Percentiles rank a stretch among this genome's conserved stretches.
These are phyloP conservation scores for Sebastolobus altivelis DNA, from an alignment of 2,797 vertebrate genomes.

Conservation along the genomic window DNA sequence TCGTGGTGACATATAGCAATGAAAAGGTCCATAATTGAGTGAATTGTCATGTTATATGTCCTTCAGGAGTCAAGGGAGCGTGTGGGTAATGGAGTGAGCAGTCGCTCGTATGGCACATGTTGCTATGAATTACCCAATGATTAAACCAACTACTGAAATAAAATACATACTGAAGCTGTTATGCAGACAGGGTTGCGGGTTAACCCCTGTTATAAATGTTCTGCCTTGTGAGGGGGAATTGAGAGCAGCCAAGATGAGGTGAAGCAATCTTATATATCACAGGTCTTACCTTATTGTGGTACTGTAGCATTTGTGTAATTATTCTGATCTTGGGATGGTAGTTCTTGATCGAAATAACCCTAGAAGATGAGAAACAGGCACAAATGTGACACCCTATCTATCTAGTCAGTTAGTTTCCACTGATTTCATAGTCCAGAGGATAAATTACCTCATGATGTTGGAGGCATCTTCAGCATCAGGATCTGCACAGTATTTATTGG, in stretches of 20 bases:
- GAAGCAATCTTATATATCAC: not conserved
- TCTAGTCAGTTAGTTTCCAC: not conserved
- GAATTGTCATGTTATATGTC: not conserved
- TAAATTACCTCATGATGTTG: conserved; percentile 98
- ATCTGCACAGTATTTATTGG: conserved; percentile 99
- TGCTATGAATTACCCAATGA: not conserved
- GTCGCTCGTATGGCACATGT: not conserved
- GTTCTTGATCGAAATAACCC: conserved; percentile 99
- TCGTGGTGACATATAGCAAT: not conserved
- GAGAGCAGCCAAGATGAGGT: not conserved
- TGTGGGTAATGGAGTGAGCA: not conserved
- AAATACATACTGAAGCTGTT: not conserved
- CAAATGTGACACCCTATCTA: not conserved
- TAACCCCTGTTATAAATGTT: not conserved
- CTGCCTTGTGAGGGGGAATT: not conserved
- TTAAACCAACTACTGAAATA: conserved; percentile 13
- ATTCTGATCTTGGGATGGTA: conserved; percentile 99
- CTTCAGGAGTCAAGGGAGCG: not conserved
- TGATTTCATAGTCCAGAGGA: conserved; percentile 1
- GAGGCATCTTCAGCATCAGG: conserved; percentile 99
- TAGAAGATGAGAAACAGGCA: conserved; percentile 69
- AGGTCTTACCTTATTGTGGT: conserved; percentile 97
- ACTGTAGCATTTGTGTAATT: conserved; percentile 99
- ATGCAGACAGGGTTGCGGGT: not conserved
- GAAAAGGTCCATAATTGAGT: not conserved